Percentiles rank a stretch among this genome's conserved stretches.
Conservation (phyloP, 2,888 invertebrate genomes). For the Syrphus vitripennis region DNA sequence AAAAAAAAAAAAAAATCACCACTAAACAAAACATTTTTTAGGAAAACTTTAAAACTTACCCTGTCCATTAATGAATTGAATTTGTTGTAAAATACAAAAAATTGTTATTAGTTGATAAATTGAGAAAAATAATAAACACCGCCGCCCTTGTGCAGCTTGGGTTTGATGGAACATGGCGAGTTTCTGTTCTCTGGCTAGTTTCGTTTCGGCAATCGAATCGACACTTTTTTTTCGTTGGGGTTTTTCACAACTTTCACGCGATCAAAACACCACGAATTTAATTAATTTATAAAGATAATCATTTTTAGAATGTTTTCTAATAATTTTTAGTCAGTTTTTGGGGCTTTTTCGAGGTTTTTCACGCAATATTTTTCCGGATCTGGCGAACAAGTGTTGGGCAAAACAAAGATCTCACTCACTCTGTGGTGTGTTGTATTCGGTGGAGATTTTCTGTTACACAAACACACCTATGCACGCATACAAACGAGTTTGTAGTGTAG, state of each 20-base stretch:
- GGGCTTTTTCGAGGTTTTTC: slow-evolving; percentile 41
- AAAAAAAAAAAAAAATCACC: background rate
- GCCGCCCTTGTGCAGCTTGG: slow-evolving; percentile 69
- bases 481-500: background rate
- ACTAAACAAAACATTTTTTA: background rate
- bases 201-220: slow-evolving; percentile 23
- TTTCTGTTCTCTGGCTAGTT: slow-evolving; percentile 10
- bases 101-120: slow-evolving; percentile 51
- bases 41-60: slow-evolving; percentile 37
- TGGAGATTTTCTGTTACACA: slow-evolving; percentile 54
- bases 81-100: slow-evolving; percentile 59
- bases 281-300: slow-evolving; percentile 50
- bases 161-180: slow-evolving; percentile 68
- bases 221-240: slow-evolving; percentile 36
- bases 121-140: slow-evolving; percentile 67
- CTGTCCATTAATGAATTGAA: slow-evolving; percentile 39
- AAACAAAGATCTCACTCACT: slow-evolving; percentile 68
- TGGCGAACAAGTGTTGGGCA: slow-evolving; percentile 70
- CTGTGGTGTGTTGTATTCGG: slow-evolving; percentile 43
- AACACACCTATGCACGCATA: slow-evolving; percentile 36
- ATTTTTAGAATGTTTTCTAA: slow-evolving; percentile 55
- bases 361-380: slow-evolving; percentile 49
- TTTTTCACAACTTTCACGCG: slow-evolving; percentile 48
- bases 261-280: slow-evolving; percentile 44
- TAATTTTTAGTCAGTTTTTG: slow-evolving; percentile 32